Conservation (phyloP, 2,797 vertebrate species). For the Clarias laeviceps region DNA sequence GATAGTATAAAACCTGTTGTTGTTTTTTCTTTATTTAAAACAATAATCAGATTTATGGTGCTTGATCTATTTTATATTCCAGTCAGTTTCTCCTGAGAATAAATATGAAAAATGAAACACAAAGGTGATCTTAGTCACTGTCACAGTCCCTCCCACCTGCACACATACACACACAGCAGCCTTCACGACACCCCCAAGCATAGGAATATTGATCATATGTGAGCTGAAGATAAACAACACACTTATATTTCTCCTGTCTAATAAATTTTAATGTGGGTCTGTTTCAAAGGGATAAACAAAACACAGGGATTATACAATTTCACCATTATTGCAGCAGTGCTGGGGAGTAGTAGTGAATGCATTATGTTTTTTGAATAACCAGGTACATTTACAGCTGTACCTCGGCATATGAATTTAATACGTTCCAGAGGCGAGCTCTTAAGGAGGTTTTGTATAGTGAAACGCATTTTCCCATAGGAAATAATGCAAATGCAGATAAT, state of each 20-base stretch:
- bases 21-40: background rate
- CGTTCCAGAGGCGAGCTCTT: too few species aligned
- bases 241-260: background rate
- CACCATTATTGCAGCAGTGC: background rate
- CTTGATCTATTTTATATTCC: background rate
- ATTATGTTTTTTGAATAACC: background rate
- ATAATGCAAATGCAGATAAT: too few species aligned
- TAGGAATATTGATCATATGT: background rate
- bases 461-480: too few species aligned
- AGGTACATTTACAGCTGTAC: background rate
- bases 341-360: background rate
- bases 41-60: background rate
- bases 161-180: background rate
- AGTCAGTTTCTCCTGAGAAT: background rate
- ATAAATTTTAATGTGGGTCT: background rate
- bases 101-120: background rate
- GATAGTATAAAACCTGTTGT: background rate
- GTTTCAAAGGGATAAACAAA: background rate
- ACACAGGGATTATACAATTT: background rate
- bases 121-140: background rate
- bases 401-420: too few species aligned
- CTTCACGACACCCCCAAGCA: background rate
- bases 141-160: background rate
- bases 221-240: background rate
- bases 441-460: too few species aligned